Conservation (phyloP, 2,113 vertebrate species). For the Crypturellus undulatus region DNA sequence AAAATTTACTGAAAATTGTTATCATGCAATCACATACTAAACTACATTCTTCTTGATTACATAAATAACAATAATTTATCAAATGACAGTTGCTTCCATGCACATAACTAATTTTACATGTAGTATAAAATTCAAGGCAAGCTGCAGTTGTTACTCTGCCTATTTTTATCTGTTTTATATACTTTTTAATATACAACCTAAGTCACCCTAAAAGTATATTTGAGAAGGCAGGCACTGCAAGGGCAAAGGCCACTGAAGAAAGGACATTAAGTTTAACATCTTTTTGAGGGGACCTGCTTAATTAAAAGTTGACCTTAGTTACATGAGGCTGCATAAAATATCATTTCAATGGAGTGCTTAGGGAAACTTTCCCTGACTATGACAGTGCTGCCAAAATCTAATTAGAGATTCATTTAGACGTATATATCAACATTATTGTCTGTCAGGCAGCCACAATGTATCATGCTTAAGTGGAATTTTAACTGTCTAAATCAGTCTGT, state of each 20-base stretch:
- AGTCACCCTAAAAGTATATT: background rate
- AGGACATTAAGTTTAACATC: conserved; percentile 23
- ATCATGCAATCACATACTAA: background rate
- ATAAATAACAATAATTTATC: background rate
- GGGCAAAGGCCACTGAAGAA: conserved; percentile 29
- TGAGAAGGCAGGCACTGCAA: background rate
- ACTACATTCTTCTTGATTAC: background rate
- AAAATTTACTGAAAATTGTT: conserved; percentile 23
- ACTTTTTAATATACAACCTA: background rate
- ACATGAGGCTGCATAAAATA: conserved; percentile 81
- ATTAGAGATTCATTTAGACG: conserved; percentile 91
- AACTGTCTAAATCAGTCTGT: conserved; percentile 83
- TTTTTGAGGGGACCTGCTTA: conserved; percentile 77
- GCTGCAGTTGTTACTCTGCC: background rate
- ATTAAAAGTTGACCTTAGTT: conserved; percentile 79
- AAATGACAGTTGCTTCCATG: background rate
- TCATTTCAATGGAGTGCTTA: conserved; percentile 86
- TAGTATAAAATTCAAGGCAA: background rate
- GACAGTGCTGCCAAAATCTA: conserved; percentile 89
- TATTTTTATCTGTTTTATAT: background rate
- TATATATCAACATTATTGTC: conserved; percentile 93
- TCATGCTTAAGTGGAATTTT: conserved; percentile 85
- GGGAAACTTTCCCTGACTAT: conserved; percentile 78
- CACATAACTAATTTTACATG: background rate
- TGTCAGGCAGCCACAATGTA: conserved; percentile 89